Conservation (phyloP, 2,113 vertebrate genomes). For the Erythrocercus mccallii region DNA sequence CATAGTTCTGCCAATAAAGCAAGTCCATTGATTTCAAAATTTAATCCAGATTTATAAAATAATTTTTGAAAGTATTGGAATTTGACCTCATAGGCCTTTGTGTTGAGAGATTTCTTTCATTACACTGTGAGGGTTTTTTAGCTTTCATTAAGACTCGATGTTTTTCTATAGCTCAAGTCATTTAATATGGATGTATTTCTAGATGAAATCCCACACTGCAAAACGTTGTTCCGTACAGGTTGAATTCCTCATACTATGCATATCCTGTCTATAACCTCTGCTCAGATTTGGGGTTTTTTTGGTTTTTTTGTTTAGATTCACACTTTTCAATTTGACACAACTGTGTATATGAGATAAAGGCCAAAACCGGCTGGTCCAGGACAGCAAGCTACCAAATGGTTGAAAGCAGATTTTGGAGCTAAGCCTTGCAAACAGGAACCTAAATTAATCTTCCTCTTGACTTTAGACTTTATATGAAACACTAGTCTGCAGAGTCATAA, state of each 20-base stretch:
- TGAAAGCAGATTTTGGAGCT: background rate
- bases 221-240: background rate
- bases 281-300: background rate
- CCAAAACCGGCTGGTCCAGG: background rate
- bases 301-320: background rate
- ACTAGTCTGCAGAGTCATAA: background rate
- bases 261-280: background rate
- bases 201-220: background rate
- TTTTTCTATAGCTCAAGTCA: background rate
- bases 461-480: background rate
- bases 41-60: background rate
- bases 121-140: background rate
- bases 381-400: background rate
- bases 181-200: constrained; percentile 4
- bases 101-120: background rate
- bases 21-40: background rate
- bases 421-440: background rate
- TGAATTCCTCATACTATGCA: background rate
- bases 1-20: background rate
- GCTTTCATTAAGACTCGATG: background rate
- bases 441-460: background rate
- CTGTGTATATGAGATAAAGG: background rate
- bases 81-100: background rate
- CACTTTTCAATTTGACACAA: background rate
- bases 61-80: background rate